A percentile compares a stretch with the other conserved stretches of the same genome.
Conservation (phyloP, 2,113 vertebrate species). For the Trogon surrucura region DNA sequence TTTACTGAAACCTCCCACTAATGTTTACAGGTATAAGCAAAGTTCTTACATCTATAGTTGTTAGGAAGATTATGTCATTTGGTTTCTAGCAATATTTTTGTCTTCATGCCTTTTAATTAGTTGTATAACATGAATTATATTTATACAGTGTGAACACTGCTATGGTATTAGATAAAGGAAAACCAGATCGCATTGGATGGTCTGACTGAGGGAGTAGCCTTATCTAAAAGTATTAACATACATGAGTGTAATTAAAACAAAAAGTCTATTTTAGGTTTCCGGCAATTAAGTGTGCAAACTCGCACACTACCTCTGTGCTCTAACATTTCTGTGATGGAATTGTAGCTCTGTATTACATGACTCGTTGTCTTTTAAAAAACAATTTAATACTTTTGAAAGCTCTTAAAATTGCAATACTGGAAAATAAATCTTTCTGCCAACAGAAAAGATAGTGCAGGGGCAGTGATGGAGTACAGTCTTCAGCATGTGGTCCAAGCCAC, state of each 20-base stretch:
- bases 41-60: neutral
- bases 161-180: neutral
- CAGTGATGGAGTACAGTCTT: neutral
- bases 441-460: neutral
- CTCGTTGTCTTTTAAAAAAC: neutral
- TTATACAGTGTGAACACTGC: neutral
- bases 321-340: neutral
- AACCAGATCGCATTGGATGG: neutral
- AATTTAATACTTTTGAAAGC: neutral
- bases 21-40: neutral
- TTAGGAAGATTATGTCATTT: neutral
- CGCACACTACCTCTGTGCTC: neutral
- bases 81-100: neutral
- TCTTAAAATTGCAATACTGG: neutral
- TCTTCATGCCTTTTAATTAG: neutral
- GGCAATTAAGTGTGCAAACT: accelerated
- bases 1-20: neutral
- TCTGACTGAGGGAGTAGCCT: neutral
- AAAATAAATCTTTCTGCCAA: neutral
- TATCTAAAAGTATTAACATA: neutral
- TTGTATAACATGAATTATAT: neutral
- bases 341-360: neutral
- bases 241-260: neutral
- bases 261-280: neutral
- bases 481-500: neutral